Conservation (phyloP, 2,888 invertebrate species). For the Pomacea canaliculata region DNA sequence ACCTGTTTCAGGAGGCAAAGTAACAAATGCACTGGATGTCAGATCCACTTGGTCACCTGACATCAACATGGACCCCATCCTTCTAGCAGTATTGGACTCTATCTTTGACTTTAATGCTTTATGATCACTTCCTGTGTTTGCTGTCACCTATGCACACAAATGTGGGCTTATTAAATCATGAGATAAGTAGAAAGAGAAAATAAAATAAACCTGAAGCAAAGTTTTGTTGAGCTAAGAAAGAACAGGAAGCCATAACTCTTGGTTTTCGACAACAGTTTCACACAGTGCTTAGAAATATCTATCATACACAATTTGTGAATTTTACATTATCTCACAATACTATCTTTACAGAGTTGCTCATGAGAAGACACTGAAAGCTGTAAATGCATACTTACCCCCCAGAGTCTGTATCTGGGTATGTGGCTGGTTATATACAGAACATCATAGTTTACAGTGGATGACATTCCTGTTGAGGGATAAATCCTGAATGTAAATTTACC, state of each 20-base stretch:
- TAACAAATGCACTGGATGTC: slow-evolving; percentile 39
- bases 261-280: too few species aligned
- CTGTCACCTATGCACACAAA: neutral
- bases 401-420: slow-evolving; percentile 28
- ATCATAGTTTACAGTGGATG: slow-evolving; percentile 11
- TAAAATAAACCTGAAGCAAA: too few species aligned
- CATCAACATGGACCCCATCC: slow-evolving; percentile 46
- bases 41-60: slow-evolving; percentile 48
- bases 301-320: too few species aligned
- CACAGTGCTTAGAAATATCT: too few species aligned
- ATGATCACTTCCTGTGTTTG: neutral
- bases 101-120: neutral
- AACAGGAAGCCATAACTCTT: too few species aligned
- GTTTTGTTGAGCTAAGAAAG: too few species aligned
- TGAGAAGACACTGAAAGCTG: too few species aligned
- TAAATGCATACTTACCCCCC: slow-evolving; percentile 27
- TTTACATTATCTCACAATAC: too few species aligned
- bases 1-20: slow-evolving; percentile 48
- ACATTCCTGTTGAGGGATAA: neutral
- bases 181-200: too few species aligned
- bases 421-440: slow-evolving; percentile 23
- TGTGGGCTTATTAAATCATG: too few species aligned
- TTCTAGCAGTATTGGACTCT: slow-evolving; percentile 13
- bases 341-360: too few species aligned
- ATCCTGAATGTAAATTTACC: too few species aligned